Conservation (phyloP, 2,113 vertebrate genomes). For the Scolopax mira region DNA sequence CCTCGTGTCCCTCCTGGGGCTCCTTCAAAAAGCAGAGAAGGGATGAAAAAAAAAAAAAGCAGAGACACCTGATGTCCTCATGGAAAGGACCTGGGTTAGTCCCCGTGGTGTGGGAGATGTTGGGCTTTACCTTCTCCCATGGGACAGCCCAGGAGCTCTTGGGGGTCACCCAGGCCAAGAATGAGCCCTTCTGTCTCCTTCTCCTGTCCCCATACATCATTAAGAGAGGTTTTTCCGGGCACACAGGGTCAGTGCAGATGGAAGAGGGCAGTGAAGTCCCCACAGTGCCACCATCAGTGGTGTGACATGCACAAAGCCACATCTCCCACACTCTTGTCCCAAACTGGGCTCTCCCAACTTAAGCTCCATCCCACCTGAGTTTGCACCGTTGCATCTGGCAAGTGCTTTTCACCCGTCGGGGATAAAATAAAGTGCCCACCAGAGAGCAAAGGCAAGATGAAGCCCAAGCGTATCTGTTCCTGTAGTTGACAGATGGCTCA, state of each 20-base stretch:
- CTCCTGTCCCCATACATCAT: accelerated
- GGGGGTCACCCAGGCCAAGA: background rate
- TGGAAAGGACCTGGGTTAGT: background rate
- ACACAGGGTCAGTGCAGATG: accelerated
- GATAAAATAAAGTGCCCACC: background rate
- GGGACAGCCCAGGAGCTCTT: background rate
- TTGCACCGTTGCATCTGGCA: background rate
- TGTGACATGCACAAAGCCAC: background rate
- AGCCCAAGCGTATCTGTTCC: accelerated
- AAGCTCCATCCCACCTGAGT: background rate
- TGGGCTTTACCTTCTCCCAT: background rate
- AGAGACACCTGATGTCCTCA: background rate
- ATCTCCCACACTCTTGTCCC: accelerated
- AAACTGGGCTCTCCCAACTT: accelerated
- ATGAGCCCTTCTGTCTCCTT: background rate
- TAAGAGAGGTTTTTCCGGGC: accelerated
- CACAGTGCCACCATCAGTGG: background rate
- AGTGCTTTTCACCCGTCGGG: accelerated
- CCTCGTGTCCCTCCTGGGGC: background rate
- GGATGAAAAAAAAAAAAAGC: too few relatives aligned
- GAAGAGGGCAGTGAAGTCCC: background rate
- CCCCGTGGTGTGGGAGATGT: background rate
- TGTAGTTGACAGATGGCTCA: background rate
- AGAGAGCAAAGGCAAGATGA: background rate
- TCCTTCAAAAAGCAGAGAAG: background rate